phyloP scores from a whole-genome alignment of 1,140 invertebrate genomes.

The Latrodectus geometricus region DNA sequence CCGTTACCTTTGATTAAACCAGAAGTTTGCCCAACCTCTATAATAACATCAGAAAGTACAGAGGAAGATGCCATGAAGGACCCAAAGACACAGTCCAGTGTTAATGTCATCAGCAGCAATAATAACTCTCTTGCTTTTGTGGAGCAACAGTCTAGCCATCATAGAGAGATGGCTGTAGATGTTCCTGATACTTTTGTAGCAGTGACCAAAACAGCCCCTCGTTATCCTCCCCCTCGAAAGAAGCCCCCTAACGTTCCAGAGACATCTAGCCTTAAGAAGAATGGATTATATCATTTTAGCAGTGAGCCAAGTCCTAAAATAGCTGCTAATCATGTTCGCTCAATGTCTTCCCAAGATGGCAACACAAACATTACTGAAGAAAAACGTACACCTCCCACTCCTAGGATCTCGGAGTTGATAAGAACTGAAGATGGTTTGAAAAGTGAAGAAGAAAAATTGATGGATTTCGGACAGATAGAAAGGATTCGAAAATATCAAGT shows the following conservation, averaged over 20 bases:
- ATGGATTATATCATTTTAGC: slow-evolving; percentile 49
- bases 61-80: slow-evolving; percentile 49
- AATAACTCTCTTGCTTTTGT: neutral
- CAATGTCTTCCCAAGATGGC: slow-evolving; percentile 41
- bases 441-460: slow-evolving; percentile 20
- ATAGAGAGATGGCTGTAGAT: slow-evolving; percentile 95
- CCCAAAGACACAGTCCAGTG: slow-evolving; percentile 10
- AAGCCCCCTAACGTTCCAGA: slow-evolving; percentile 17
- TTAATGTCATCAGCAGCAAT: slow-evolving; percentile 22
- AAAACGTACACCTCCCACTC: slow-evolving; percentile 41
- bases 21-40: too few relatives aligned
- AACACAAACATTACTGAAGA: neutral
- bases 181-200: slow-evolving; percentile 94
- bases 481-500: slow-evolving; percentile 92
- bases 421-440: neutral
- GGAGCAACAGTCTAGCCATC: slow-evolving; percentile 44
- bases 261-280: slow-evolving; percentile 53
- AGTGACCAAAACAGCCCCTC: slow-evolving; percentile 87
- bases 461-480: slow-evolving; percentile 80
- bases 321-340: slow-evolving; percentile 3
- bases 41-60: neutral
- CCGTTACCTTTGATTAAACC: too few relatives aligned
- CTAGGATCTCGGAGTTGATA: slow-evolving; percentile 40
- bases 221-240: slow-evolving; percentile 43
- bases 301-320: neutral